Evolutionary conservation across 2,888 invertebrate species (phyloP).

Genomic region (Teleiodes luculella): DNA sequence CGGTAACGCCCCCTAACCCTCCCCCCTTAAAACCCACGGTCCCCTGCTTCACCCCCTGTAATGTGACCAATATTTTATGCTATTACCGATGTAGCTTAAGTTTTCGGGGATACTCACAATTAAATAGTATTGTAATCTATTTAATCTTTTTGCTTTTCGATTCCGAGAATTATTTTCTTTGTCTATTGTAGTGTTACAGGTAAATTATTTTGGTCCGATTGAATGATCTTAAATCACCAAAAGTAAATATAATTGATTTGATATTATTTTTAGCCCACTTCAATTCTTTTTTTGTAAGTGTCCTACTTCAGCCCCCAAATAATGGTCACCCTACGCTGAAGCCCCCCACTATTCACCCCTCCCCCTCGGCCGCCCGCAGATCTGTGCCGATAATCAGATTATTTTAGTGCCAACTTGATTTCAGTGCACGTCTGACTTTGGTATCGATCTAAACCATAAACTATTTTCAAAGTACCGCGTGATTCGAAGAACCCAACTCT

Average conservation of each 20-base stretch:
- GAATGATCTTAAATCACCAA: too few relatives aligned
- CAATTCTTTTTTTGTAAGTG: too few relatives aligned
- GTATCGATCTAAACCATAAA: neutral
- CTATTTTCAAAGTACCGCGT: too few relatives aligned
- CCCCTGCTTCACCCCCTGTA: neutral
- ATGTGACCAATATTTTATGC: neutral
- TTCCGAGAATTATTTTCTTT: too few relatives aligned
- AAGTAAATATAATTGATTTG: too few relatives aligned
- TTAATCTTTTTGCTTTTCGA: too few relatives aligned
- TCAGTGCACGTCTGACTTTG: neutral
- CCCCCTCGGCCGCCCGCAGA: neutral
- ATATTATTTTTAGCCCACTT: too few relatives aligned
- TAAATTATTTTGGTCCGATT: too few relatives aligned
- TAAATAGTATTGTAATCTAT: too few relatives aligned
- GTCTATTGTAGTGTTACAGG: too few relatives aligned
- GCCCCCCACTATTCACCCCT: neutral
- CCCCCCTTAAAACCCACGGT: neutral
- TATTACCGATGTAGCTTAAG: neutral
- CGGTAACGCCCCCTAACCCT: neutral
- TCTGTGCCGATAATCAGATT: slow-evolving; percentile 1
- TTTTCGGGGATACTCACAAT: too few relatives aligned
- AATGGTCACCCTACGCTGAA: neutral
- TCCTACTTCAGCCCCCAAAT: neutral
- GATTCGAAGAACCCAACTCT: too few relatives aligned
- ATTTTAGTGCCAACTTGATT: neutral